phyloP scores from a whole-genome alignment of 30 jellyfish, hydroid and myxozoan species.

The Pelagia noctiluca region DNA sequence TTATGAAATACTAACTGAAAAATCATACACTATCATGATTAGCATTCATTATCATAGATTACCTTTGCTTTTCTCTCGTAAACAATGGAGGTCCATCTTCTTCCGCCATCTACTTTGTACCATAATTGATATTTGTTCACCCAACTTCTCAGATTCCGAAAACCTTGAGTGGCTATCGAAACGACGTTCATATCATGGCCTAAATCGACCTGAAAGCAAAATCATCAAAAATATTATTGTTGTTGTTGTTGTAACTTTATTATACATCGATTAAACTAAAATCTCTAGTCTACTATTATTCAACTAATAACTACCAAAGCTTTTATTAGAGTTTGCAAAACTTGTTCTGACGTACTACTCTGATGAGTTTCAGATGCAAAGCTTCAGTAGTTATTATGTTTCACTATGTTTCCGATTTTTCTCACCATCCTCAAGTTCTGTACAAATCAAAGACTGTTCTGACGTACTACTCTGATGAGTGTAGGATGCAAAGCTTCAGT shows the following conservation, averaged over 20 bases:
- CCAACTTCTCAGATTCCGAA: constrained; percentile 55
- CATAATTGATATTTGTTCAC: constrained; percentile 47
- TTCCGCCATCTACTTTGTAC: constrained; percentile 30
- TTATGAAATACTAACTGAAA: not conserved
- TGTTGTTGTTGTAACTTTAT: not conserved
- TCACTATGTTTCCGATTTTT: no score
- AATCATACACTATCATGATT: not conserved
- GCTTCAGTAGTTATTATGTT: not conserved
- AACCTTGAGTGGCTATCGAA: constrained; percentile 76
- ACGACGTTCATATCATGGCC: constrained; percentile 62
- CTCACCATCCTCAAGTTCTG: no score
- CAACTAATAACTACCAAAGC: not conserved
- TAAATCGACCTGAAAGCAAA: constrained; percentile 48
- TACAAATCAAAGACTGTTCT: no score
- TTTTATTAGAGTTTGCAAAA: not conserved
- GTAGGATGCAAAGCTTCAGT: no score
- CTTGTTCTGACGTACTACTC: not conserved
- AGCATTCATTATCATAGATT: not conserved
- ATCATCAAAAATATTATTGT: not conserved
- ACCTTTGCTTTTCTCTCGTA: constrained; percentile 40
- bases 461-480: no score
- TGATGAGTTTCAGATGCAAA: not conserved
- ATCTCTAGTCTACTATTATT: not conserved
- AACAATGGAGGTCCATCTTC: constrained; percentile 34
- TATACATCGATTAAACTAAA: not conserved